Evolutionary conservation across 92 coral and sea anemone species (phyloP).

Genomic region (Blastomussa wellsi): DNA sequence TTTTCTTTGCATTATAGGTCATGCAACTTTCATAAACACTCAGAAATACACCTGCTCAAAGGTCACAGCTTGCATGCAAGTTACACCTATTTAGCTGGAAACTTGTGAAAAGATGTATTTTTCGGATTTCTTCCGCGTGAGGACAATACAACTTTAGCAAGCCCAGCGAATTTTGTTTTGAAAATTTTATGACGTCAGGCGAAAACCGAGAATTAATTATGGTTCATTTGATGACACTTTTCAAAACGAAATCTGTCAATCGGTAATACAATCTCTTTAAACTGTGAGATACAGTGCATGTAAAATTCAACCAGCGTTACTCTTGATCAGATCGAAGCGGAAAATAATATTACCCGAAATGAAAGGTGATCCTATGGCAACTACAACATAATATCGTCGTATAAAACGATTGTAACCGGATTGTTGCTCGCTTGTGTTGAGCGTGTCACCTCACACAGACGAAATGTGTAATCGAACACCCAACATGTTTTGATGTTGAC

Average conservation of each 20-base stretch:
- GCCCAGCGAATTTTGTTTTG: no score
- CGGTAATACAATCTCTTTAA: conserved; percentile 3
- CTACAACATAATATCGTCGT: background rate
- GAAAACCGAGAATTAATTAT: no score
- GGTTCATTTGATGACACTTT: conserved; percentile 7
- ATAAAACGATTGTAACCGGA: background rate
- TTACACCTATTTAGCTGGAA: no score
- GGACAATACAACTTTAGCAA: no score
- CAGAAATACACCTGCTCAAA: no score
- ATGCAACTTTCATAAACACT: no score
- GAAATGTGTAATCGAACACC: conserved; percentile 10
- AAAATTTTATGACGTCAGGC: no score
- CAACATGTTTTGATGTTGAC: conserved; percentile 15
- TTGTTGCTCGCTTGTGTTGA: background rate
- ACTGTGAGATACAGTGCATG: background rate
- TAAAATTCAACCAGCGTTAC: background rate
- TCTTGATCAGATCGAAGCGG: background rate
- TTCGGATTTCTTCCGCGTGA: no score
- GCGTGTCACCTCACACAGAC: background rate
- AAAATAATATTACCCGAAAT: background rate
- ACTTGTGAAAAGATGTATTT: no score
- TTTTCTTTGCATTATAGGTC: no score
- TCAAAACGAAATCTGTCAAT: conserved; percentile 1
- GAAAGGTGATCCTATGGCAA: background rate
- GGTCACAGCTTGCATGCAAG: no score